Base-by-base conservation (phyloP, 2,888 invertebrate species). In the Eremobia ochroleuca region DNA sequence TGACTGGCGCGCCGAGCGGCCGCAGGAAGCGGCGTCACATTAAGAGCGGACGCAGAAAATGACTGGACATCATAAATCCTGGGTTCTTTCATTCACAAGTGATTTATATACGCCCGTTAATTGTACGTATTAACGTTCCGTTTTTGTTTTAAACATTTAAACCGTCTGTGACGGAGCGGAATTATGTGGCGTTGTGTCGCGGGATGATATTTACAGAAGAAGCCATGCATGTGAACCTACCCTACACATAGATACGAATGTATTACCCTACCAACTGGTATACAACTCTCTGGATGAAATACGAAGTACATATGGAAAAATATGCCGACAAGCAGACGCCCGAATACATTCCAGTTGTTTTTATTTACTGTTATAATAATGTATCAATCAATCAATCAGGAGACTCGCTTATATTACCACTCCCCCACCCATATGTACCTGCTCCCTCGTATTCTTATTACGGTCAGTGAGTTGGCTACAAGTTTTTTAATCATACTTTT, bases 401-500 rank as follows among this genome's bases (percentile, higher is more conserved):
- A 74, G 77, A 71, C 71, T 76, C 28, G 59, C n/a, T 62, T 64
- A 61, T 73, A 66, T 52, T 21, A 9, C 28, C 25, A 52, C 18
- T 55, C 59, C 21, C 52, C 43, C 66, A 34, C 49, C 66, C 68
- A 74, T 81, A 76, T 76, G 79, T 89, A 81, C 83, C 80, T 83
- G 85, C 74, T 85, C 83, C 83, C 88, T 86, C 78, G 77, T 80
- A 85, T 85, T 87, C 78, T 87, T 82, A 84, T 85, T 91, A 89
- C 91, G 91, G 91, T 91, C 91, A 90, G 88, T 87, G 89, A 90
- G 89, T 91, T 89, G 79, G 87, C 81, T 90, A 90, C 89, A 92
- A 92, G 92, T 92, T 92, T 92, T 92, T 92, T 91, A 92, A 92
- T 92, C 92, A 92, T 92, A 92, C 92, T 92, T 92, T 89, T 90